Evolutionary conservation across 37 sponge, comb jelly and placozoan species (phyloP), one percentile per base, ranked within the genome.

Genomic region (Mnemiopsis leidyi): DNA sequence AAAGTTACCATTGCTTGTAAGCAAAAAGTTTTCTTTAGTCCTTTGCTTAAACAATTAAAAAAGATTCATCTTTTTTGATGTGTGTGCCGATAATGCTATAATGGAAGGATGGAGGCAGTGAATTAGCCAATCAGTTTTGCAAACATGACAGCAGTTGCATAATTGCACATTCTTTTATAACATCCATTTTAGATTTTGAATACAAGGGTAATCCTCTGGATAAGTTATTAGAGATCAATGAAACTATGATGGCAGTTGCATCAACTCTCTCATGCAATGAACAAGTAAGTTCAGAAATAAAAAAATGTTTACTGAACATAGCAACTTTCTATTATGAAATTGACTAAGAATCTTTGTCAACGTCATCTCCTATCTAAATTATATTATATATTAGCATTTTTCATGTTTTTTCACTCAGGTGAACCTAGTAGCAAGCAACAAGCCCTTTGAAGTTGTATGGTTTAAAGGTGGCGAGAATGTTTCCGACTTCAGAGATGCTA

Each of bases 1-100:
- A 77, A 77, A 77, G 79, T 77, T 32, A 77, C 79, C 1, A 77
- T 77, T 34, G 26, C 79, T 31, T 77, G 79, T 77, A 77, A 77
- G 79, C 16, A 5, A 77, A 34, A 18, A 48, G 13, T 48, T 48
- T 48, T 48, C 13, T 48, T 48, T 48, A 18, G 13, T 48, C 61
- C 61, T 48, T 48, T 48, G 61, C 13, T 48, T 48, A 48, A 48
- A 48, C 61, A 13, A 48, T n/a, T n/a, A n/a, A n/a, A n/a, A n/a
- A n/a, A n/a, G n/a, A n/a, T n/a, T n/a, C n/a, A n/a, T n/a, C n/a
- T n/a, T n/a, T n/a, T n/a, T n/a, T n/a, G n/a, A n/a, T n/a, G n/a
- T n/a, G n/a, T n/a, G n/a, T n/a, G n/a, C n/a, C n/a, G n/a, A n/a
- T n/a, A n/a, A n/a, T n/a, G n/a, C n/a, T n/a, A n/a, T n/a, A n/a